phyloP scores from a whole-genome alignment of 2,113 vertebrate species.

The Xenopus borealis region DNA sequence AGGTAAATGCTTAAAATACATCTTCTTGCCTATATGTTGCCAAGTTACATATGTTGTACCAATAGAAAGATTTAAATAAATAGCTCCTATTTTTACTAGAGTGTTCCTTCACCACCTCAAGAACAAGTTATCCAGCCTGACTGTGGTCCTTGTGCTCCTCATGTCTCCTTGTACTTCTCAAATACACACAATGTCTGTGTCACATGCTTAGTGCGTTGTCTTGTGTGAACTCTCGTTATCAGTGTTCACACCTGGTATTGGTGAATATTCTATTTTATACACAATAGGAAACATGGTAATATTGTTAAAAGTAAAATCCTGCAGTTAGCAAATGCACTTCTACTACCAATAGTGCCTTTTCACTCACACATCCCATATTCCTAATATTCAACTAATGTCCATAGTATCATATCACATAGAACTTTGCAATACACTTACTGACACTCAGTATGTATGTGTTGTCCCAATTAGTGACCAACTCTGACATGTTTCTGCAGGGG shows the following conservation, averaged over 20 bases:
- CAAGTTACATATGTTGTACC: too few species aligned
- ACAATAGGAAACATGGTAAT: neutral
- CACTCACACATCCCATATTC: neutral
- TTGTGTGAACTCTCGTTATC: conserved; percentile 17
- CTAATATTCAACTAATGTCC: neutral
- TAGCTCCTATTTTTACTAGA: too few species aligned
- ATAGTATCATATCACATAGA: neutral
- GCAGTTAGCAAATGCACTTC: too few species aligned
- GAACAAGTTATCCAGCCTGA: neutral
- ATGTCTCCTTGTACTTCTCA: conserved; percentile 23
- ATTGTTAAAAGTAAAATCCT: neutral
- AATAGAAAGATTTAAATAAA: too few species aligned
- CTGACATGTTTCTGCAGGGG: conserved; percentile 75
- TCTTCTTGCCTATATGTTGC: too few species aligned
- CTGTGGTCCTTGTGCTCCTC: conserved; percentile 16
- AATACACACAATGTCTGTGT: conserved; percentile 8
- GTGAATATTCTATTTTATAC: neutral
- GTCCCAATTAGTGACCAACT: conserved; percentile 49
- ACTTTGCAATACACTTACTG: neutral
- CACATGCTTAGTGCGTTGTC: conserved; percentile 15
- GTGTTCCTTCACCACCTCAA: too few species aligned
- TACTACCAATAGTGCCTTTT: neutral
- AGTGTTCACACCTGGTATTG: conserved; percentile 5
- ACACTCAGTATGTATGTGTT: conserved; percentile 6
- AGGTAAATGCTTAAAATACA: too few species aligned